These are phyloP conservation scores for Coenobita brevimanus DNA, from an alignment of 1,140 invertebrate species.

Conservation along the genomic window DNA sequence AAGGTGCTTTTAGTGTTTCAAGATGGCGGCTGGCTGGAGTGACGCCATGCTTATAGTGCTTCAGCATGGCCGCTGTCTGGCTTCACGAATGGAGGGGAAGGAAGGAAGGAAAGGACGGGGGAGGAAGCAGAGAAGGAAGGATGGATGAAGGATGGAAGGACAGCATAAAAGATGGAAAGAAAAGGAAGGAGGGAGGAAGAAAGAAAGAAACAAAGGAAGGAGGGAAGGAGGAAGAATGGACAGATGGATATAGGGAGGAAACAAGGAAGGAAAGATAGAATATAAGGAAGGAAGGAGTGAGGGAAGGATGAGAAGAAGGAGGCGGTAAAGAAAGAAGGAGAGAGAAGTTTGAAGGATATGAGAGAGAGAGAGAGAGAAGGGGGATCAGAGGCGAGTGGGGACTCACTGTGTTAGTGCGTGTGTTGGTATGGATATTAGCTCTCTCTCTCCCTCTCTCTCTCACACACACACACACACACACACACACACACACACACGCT, in stretches of 20 bases:
- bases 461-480: background rate
- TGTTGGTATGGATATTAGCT: background rate
- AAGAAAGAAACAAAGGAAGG: background rate
- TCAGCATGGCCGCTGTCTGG: background rate
- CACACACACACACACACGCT: too few species aligned
- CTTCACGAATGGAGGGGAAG: background rate
- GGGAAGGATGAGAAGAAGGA: too few species aligned
- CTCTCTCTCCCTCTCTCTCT: too few species aligned
- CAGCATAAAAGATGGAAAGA: background rate
- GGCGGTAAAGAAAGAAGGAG: background rate
- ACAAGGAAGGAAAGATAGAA: too few species aligned
- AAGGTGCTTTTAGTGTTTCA: too few species aligned
- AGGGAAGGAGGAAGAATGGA: background rate
- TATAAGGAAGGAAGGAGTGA: too few species aligned
- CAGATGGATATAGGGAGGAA: background rate
- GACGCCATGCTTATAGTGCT: background rate
- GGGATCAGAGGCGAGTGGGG: background rate
- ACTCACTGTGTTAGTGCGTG: background rate
- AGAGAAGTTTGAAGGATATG: background rate
- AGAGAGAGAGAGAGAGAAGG: background rate
- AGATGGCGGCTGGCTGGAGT: too few species aligned
- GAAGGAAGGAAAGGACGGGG: background rate
- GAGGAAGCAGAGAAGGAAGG: background rate
- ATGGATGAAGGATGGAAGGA: background rate
- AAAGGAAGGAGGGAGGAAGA: background rate